Conservation (phyloP, 92 coral and sea anemone genomes). For the Actinostola sp. region DNA sequence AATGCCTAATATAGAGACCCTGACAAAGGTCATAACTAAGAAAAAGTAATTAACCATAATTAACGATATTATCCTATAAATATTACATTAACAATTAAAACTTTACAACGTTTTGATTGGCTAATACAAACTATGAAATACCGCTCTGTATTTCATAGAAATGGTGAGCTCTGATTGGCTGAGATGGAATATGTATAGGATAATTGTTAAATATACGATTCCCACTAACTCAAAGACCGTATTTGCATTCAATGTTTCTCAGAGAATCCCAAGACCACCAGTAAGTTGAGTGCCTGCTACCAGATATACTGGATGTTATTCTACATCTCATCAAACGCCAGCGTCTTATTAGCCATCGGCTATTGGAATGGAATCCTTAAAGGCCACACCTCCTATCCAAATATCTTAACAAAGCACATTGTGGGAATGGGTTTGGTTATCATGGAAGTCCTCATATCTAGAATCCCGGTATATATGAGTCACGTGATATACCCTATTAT, state of each 20-base stretch:
- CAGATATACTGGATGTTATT: constrained; percentile 35
- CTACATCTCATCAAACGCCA: constrained; percentile 23
- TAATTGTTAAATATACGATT: not conserved
- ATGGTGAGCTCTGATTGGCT: too few species aligned
- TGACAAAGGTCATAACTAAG: too few species aligned
- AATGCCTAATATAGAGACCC: too few species aligned
- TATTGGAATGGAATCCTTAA: constrained; percentile 7
- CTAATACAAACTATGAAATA: too few species aligned
- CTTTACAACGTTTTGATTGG: too few species aligned
- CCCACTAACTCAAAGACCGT: not conserved
- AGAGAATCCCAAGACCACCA: not conserved
- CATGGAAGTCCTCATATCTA: constrained; percentile 39
- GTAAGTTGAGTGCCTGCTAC: constrained; percentile 1
- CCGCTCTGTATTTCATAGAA: too few species aligned
- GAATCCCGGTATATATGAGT: constrained; percentile 36
- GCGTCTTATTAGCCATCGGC: constrained; percentile 25
- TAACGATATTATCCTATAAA: too few species aligned
- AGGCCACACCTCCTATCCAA: constrained; percentile 2
- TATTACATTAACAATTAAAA: too few species aligned
- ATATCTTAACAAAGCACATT: constrained; percentile 23
- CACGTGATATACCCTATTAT: constrained; percentile 38
- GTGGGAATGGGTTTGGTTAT: constrained; percentile 10
- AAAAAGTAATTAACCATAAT: too few species aligned
- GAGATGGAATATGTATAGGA: too few species aligned
- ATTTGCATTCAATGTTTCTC: not conserved